Conservation (phyloP, 2,888 invertebrate species). For the Tholera decimalis region DNA sequence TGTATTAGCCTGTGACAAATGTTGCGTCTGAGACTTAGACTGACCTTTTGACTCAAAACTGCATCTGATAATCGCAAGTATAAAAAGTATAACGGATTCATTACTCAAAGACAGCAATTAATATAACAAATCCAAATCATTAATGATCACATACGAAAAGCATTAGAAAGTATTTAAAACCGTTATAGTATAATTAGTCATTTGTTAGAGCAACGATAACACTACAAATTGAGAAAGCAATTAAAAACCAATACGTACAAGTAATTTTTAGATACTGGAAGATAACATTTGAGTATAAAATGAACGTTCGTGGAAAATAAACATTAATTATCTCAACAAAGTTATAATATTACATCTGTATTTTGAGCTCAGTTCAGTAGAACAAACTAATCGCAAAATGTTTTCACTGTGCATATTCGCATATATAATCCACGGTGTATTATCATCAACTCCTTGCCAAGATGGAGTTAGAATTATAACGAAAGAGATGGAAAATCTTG, state of each 20-base stretch:
- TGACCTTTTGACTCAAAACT: slow-evolving; percentile 29
- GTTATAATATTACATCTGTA: not conserved
- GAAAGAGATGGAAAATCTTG: slow-evolving; percentile 17
- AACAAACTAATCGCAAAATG: slow-evolving; percentile 7
- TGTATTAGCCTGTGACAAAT: slow-evolving; percentile 47
- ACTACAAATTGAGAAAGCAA: slow-evolving; percentile 11
- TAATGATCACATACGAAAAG: slow-evolving; percentile 6
- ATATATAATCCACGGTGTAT: slow-evolving; percentile 25
- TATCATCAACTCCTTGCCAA: slow-evolving; percentile 21
- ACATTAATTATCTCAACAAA: slow-evolving; percentile 4
- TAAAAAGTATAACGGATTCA: not conserved
- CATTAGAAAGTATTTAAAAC: slow-evolving; percentile 29
- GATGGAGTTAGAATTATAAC: slow-evolving; percentile 27
- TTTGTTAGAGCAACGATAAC: not conserved
- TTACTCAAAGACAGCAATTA: not conserved
- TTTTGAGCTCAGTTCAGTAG: not conserved
- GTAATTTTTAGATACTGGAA: not conserved
- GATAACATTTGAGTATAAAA: slow-evolving; percentile 28
- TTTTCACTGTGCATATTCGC: slow-evolving; percentile 5
- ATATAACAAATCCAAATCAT: not conserved
- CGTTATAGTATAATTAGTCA: slow-evolving; percentile 1
- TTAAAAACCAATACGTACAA: slow-evolving; percentile 24
- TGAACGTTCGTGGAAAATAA: not conserved
- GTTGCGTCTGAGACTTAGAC: slow-evolving; percentile 10
- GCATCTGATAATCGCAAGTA: slow-evolving; percentile 16